These are phyloP conservation scores for Marcusenius ussheri DNA, from an alignment of 2,113 vertebrate species.

Conservation along the genomic window DNA sequence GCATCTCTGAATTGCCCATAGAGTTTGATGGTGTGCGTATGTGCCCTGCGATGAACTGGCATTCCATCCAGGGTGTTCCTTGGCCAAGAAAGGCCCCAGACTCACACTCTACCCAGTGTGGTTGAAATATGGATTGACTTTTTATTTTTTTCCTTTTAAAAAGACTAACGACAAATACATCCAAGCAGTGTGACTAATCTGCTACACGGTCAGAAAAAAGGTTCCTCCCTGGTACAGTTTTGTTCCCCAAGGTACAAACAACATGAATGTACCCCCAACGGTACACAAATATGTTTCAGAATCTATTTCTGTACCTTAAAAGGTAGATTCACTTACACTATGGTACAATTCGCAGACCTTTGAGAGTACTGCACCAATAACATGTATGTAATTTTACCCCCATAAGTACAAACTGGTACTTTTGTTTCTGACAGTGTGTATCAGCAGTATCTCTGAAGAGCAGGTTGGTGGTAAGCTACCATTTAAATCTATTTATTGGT, in stretches of 20 bases:
- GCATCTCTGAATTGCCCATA: not conserved
- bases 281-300: not conserved
- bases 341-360: not conserved
- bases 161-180: not conserved
- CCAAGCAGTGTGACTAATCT: not conserved
- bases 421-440: not conserved
- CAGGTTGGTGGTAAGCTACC: not conserved
- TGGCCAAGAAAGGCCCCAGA: not conserved
- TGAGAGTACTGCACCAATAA: not conserved
- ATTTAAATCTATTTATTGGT: not conserved
- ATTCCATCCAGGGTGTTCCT: not conserved
- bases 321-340: not conserved
- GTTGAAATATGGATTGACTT: not conserved
- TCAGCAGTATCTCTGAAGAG: not conserved
- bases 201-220: not conserved
- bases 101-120: not conserved
- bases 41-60: not conserved
- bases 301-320: not conserved
- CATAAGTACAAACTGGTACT: not conserved
- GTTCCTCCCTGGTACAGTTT: not conserved
- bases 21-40: not conserved
- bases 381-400: not conserved
- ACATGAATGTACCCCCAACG: not conserved
- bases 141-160: no score
- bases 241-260: not conserved